These are phyloP conservation scores for Fissipunctia ypsillon DNA, from an alignment of 2,888 invertebrate genomes.

Conservation along the genomic window DNA sequence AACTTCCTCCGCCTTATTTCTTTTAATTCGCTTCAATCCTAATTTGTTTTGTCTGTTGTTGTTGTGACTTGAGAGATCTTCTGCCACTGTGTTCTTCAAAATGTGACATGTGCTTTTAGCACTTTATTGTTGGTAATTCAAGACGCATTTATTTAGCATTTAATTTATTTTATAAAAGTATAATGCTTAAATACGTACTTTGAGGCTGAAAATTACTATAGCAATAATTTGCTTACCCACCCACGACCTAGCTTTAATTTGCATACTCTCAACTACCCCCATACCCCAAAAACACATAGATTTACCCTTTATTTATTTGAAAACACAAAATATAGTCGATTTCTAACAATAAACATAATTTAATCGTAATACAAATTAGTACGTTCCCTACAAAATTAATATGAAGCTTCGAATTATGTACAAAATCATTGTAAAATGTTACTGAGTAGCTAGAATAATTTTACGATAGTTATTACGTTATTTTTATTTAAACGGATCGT, in stretches of 20 bases:
- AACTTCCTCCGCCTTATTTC: constrained; percentile 43
- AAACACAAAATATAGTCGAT: constrained; percentile 43
- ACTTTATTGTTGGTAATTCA: constrained; percentile 11
- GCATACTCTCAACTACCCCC: background rate
- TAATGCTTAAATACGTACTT: constrained; percentile 24
- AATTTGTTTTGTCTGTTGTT: background rate
- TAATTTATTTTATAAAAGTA: constrained; percentile 21
- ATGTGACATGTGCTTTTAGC: background rate
- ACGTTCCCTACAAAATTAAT: constrained; percentile 72
- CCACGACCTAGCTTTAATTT: constrained; percentile 12
- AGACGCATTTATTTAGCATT: constrained; percentile 38
- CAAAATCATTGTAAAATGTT: constrained; percentile 84
- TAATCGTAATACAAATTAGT: constrained; percentile 66
- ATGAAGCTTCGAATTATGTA: constrained; percentile 86
- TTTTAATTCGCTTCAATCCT: constrained; percentile 9
- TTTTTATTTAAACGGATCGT: constrained; percentile 56
- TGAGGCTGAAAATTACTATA: constrained; percentile 26
- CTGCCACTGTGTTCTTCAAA: background rate
- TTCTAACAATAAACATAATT: constrained; percentile 49
- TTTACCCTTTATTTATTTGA: constrained; percentile 18
- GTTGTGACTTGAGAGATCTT: background rate
- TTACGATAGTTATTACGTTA: constrained; percentile 68
- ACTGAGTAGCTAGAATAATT: constrained; percentile 86
- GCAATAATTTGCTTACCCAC: constrained; percentile 18
- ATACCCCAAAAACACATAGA: background rate